A percentile compares a stretch with the other conserved stretches of the same genome.
Evolutionary conservation across 1,140 invertebrate genomes (phyloP).

Genomic region (Palaemon carinicauda): DNA sequence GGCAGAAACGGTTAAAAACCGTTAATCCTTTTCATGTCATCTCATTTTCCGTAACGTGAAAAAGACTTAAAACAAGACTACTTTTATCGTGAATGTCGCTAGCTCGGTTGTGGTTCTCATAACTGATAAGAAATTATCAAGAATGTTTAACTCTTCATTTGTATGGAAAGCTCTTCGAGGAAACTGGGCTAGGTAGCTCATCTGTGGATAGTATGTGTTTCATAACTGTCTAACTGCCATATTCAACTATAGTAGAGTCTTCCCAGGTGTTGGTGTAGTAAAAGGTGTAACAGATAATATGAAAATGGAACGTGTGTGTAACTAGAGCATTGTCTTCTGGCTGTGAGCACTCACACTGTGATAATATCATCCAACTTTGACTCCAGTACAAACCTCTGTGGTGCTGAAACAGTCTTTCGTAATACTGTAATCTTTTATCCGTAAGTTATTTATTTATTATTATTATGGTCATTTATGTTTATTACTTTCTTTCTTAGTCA

Average conservation of each 20-base stretch:
- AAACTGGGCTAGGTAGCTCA: no score
- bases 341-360: background rate
- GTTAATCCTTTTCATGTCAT: no score
- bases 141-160: no score
- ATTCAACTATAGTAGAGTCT: background rate
- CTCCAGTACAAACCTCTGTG: constrained; percentile 1
- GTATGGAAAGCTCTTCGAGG: no score
- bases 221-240: background rate
- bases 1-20: no score
- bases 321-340: background rate
- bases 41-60: no score
- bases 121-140: no score
- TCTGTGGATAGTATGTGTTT: no score
- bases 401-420: background rate
- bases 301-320: background rate
- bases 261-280: background rate
- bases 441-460: background rate
- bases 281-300: background rate
- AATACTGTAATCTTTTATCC: background rate
- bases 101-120: no score
- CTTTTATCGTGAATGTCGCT: no score
- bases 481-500: background rate
- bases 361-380: background rate
- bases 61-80: no score
- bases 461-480: background rate